phyloP scores from a whole-genome alignment of 2,113 vertebrate species.

The Phasianus colchicus region DNA sequence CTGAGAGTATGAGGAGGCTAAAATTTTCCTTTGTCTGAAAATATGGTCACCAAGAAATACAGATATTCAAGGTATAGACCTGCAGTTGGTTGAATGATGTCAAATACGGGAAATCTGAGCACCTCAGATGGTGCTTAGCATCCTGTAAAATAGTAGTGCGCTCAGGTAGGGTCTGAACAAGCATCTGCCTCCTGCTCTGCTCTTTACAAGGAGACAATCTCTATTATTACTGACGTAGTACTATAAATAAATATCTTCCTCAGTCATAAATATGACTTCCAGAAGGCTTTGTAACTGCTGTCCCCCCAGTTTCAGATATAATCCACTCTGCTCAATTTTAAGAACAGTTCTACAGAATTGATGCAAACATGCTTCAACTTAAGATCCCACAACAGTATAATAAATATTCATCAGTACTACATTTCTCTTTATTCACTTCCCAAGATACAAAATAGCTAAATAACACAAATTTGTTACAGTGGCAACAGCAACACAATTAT shows the following conservation, averaged over 20 bases:
- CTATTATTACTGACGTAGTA: background rate
- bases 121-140: background rate
- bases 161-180: background rate
- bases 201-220: background rate
- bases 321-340: background rate
- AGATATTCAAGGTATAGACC: background rate
- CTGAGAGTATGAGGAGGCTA: background rate
- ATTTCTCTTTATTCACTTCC: constrained; percentile 52
- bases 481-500: constrained; percentile 68
- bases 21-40: constrained; percentile 14
- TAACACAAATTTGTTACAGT: constrained; percentile 67
- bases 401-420: constrained; percentile 42
- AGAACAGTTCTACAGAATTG: constrained; percentile 27
- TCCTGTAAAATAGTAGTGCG: background rate
- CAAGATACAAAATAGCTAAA: constrained; percentile 63
- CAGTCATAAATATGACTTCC: background rate
- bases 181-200: background rate
- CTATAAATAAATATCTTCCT: background rate
- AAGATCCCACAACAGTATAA: constrained; percentile 25
- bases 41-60: constrained; percentile 1
- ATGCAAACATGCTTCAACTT: constrained; percentile 37
- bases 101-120: constrained; percentile 22
- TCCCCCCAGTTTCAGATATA: background rate
- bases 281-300: background rate
- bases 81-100: background rate